These are phyloP conservation scores for Recurvirostra avosetta DNA, from an alignment of 2,113 vertebrate species.

Conservation along the genomic window DNA sequence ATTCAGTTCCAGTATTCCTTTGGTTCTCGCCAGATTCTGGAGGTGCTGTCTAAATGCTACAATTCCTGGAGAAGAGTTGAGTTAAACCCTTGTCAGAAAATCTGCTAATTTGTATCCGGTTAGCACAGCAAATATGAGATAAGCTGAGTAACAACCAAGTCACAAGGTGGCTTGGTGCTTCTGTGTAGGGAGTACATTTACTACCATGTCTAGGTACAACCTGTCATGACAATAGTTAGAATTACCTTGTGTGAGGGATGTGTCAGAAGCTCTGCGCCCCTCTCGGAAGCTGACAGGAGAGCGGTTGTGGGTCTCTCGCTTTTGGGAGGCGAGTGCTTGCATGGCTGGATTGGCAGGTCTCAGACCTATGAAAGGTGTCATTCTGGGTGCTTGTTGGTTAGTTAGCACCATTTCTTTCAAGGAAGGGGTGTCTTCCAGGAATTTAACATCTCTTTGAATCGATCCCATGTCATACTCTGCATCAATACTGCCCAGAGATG, in stretches of 20 bases:
- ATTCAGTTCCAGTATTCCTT: constrained; percentile 96
- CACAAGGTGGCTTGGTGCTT: background rate
- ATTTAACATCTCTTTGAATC: constrained; percentile 84
- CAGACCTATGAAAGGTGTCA: constrained; percentile 82
- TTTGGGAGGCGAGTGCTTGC: constrained; percentile 85
- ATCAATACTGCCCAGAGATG: constrained; percentile 88
- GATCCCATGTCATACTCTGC: constrained; percentile 91
- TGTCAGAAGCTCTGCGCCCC: constrained; percentile 93
- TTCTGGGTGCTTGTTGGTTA: constrained; percentile 71
- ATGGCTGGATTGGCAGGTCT: constrained; percentile 88
- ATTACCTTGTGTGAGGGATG: constrained; percentile 95
- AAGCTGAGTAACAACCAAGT: rapidly evolving
- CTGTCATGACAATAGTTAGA: too few species aligned
- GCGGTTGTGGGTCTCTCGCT: constrained; percentile 90
- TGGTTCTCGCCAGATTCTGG: constrained; percentile 95
- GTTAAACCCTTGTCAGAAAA: background rate
- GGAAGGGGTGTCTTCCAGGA: constrained; percentile 84
- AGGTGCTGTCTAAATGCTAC: constrained; percentile 97
- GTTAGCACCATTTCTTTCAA: constrained; percentile 81
- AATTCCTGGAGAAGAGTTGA: constrained; percentile 76
- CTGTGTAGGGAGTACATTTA: rapidly evolving
- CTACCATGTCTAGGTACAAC: rapidly evolving
- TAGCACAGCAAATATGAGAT: background rate
- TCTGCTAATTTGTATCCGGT: background rate
- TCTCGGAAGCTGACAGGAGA: constrained; percentile 97